These are phyloP conservation scores for Drosophila leontia DNA, from an alignment of 1,140 invertebrate genomes.

Conservation along the genomic window DNA sequence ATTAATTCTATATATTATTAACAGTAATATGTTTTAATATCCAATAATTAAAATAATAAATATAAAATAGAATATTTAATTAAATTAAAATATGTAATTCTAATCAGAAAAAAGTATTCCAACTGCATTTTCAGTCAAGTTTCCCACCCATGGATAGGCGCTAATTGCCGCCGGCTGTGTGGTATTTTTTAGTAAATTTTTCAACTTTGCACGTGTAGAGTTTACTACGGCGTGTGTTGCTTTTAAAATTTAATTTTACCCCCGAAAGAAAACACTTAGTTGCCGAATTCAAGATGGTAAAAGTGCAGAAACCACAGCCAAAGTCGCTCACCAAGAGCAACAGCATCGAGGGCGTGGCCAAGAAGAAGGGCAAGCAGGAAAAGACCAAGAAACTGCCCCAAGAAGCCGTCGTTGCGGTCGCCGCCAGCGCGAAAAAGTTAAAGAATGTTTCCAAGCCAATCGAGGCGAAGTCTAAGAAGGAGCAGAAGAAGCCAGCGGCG, in stretches of 20 bases:
- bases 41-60: no score
- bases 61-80: no score
- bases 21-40: no score
- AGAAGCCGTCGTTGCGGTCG: constrained; percentile 3
- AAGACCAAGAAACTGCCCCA: constrained; percentile 45
- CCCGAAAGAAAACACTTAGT: not conserved
- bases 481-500: not conserved
- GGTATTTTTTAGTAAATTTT: constrained; percentile 21
- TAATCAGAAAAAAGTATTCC: not conserved
- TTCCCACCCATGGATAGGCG: not conserved
- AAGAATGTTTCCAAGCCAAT: constrained; percentile 19
- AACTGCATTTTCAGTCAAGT: not conserved
- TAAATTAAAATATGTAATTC: no score
- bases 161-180: not conserved
- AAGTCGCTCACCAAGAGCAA: constrained; percentile 62
- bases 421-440: constrained; percentile 9
- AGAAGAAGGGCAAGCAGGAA: constrained; percentile 54
- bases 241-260: constrained; percentile 42
- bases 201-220: constrained; percentile 3
- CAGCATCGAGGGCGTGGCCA: constrained; percentile 48
- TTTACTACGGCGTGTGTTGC: constrained; percentile 37
- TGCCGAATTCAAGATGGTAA: constrained; percentile 54
- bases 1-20: no score
- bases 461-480: constrained; percentile 13
- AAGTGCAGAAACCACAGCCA: constrained; percentile 69